Evolutionary conservation across 2,113 vertebrate genomes (phyloP).

Genomic region (Bucco capensis): DNA sequence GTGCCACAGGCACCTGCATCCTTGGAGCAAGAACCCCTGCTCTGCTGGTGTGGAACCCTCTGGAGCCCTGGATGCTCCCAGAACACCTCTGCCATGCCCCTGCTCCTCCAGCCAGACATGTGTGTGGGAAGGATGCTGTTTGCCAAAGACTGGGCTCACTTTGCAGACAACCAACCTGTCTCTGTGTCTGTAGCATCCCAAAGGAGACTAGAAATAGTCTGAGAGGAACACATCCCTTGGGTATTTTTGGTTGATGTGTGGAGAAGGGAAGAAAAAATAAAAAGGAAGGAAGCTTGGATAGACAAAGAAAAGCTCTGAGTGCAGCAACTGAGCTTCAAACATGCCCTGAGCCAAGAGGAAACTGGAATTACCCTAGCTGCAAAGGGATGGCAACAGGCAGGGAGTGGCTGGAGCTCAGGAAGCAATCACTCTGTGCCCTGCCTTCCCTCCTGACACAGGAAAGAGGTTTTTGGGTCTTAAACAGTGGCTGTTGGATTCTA

Average conservation of each 20-base stretch:
- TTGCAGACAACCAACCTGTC: neutral
- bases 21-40: neutral
- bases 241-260: neutral
- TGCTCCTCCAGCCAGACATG: accelerated
- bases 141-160: neutral
- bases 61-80: accelerated
- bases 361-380: neutral
- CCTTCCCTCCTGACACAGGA: neutral
- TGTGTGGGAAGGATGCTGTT: neutral
- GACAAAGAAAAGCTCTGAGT: neutral
- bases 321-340: neutral
- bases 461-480: neutral
- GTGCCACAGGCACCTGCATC: neutral
- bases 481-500: neutral
- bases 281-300: neutral
- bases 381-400: neutral
- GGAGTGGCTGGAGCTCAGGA: neutral
- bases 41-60: accelerated
- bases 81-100: accelerated
- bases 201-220: neutral
- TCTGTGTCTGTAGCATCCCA: neutral
- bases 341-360: accelerated
- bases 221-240: neutral
- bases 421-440: neutral
- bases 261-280: neutral